Evolutionary conservation across 2,888 invertebrate species (phyloP), one percentile per base, ranked within the genome.

Genomic region (Dexiosoma caninum): DNA sequence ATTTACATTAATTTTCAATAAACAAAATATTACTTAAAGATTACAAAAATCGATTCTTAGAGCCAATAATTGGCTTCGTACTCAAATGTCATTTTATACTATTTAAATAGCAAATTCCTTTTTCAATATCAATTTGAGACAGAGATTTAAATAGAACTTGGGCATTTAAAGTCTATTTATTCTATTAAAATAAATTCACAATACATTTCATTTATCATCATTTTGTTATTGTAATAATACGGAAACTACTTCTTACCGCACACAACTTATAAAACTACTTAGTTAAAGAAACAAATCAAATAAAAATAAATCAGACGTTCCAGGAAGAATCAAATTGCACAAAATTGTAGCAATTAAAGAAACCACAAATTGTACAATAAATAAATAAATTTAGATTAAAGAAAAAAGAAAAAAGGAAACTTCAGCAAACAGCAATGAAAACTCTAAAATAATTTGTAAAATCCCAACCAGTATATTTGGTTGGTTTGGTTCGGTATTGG

Each of bases 311-410:
- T 19, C 42, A 64, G 30, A 37, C 30, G 21, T 42, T 60, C 35
- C 32, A 69, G 46, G 46, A 35, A 57, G 49, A 62, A 21, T 71
- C 51, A 67, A 49, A 44, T 53, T 60, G 35, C 23, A 27, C 23
- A 60, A 67, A 62, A 60, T 49, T 76, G 66, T 70, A 46, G 70
- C 67, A 75, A 67, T 62, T 71, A 76, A 72, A 46, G 49, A 49
- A 59, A 46, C 80, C 80, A 72, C 71, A 80, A 67, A 59, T 64
- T 62, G 35, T 62, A 21, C 40, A 70, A 49, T 44, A 71, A 66
- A 71, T 71, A 77, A 70, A 77, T 70, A 46, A 46, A 62, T 55
- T 64, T 44, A 55, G 14, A 37, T n/a, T 27, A 60, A 53, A 19
- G 44, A n/a, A 12, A 16, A 14, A 9, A 23, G 19, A 46, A 44